Evolutionary conservation across 1,140 invertebrate species (phyloP), one percentile per base, ranked within the genome.

Genomic region (Drosophila sechellia): DNA sequence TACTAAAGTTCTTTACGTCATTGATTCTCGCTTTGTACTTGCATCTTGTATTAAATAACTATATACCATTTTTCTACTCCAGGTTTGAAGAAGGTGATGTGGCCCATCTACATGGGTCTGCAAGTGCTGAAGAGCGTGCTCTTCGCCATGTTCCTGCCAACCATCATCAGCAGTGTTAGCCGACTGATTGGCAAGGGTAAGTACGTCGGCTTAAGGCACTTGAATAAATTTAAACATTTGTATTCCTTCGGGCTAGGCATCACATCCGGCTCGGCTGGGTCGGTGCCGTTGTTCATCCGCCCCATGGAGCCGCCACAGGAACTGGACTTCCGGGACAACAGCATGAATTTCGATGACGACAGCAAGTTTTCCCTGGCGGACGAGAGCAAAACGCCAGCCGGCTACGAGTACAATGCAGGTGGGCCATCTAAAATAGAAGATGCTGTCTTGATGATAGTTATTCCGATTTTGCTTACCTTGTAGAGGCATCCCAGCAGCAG

Each of bases 151-250:
- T 96, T 97, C 92, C 92, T 97, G 78, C 96, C 96, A 1, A 96
- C 95, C 56, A 95, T 97, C 45, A 94, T 97, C 55, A 96, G 96
- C 50, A 96, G 95, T 77, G 94, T 97, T 53, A 96, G 96, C 50
- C 96, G 96, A 92, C 94, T 97, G 45, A 94, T 97, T 48, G 96
- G 96, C 34, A 97, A 97, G 94, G 96, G 95, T 95, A 92, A 93
- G 6, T 40, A 17, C 8, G 12, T 48, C 3, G 35, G 15, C 11
- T 57, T 4, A 1, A 8, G 10, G n/a, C 1, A 34, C 48, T 34
- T 8, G 1, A 20, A 40, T 22, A 37, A 17, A 49, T 52, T 17
- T 48, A 20, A 39, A 50, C 12, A 6, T 57, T 6, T 15, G n/a
- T 49, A 35, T 35, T 35, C 15, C 4, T 46, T 27, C 39, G 64